Base-by-base conservation (phyloP, 2,113 vertebrate species). In the Phaethornis superciliosus region DNA sequence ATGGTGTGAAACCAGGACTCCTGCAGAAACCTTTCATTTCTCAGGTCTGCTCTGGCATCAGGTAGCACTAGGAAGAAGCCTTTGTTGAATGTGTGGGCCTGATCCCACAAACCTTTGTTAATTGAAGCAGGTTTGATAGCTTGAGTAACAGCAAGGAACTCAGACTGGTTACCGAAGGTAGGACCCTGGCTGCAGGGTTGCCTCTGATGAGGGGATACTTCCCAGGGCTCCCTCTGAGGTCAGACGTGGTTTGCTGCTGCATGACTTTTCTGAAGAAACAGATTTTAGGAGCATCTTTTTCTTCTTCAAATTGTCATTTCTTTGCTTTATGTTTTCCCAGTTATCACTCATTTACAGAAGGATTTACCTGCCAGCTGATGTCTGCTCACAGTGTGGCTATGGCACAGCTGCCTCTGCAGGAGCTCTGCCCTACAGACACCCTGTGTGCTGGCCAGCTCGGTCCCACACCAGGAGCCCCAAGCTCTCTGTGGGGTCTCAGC, bases 361-460 rank as follows among this genome's bases (percentile, higher is more conserved):
- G 4, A 59, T 83, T 74, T 75, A 28, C 40, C 10, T 56, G 28
- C 18, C 59, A 47, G 40, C 14, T 40, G 58, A 20, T 15, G 17
- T 33, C 35, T n/a, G 1, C 1, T 1, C 32, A 7, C 0, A n/a
- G 15, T 51, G 22, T 5, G 37, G 40, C 10, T 56, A 14, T 13
- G 64, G 58, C 33, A 13, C 23, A 19, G 35, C 46, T 33, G n/a
- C 15, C 26, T 28, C 35, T 15, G 37, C 56, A 47, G 71, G 17
- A 56, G 30, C 26, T 64, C 44, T 78, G 42, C 42, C 56, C 59
- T n/a, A 59, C 5, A 3, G 35, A 9, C 23, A 28, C 54, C 32
- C 32, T 17, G 0, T 13, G 67, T 32, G 42, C 58, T 1, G 1
- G 6, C 16, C 3, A 5, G 12, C 71, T 47, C 2, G 0, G 19